Evolutionary conservation across 1,140 invertebrate species (phyloP), one percentile per base, ranked within the genome.

Genomic region (Drosophila kanapiae): DNA sequence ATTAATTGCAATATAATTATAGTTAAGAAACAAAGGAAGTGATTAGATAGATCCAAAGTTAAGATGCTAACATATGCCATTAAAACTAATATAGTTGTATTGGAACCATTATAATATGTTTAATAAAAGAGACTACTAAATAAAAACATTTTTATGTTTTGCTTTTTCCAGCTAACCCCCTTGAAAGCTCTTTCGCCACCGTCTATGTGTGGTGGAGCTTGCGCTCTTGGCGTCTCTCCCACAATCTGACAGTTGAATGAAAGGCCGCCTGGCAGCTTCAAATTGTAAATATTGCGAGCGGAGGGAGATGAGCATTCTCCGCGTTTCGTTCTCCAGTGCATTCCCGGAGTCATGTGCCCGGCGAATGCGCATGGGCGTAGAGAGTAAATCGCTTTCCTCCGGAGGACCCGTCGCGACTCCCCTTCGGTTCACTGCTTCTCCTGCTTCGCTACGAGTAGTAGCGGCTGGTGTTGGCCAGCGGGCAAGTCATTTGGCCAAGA

Each of bases 401-500:
- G 9, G 35, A 13, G 14, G 14, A 51, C 10, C 33, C 59, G 23
- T 29, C 54, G 23, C 45, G 40, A 64, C 59, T 35, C 49, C 29
- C 48, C 48, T 33, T 33, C n/a, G 29, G 23, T 23, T 3, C 48
- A 48, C n/a, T 13, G 14, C 9, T 40, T 16, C 40, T 11, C 4
- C 51, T 64, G 72, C 75, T 80, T 79, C 60, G 31, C 61, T 69
- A 13, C 27, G 62, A 56, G 62, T 18, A 4, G 63, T n/a, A 45
- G 63, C 63, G 67, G 38, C 38, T 45, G 67, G 63, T 38, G 48
- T 31, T 90, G 81, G 81, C 80, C 83, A 82, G 79, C 85, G 79
- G 81, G 88, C 78, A 88, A 67, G 78, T 85, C 90, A 91, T 82
- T 91, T 85, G 81, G 79, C 88, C 82, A 91, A 91, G 79, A 74